A percentile compares a stretch with the other conserved stretches of the same genome.
These are phyloP conservation scores for Cyrtorhinus lividipennis DNA, from an alignment of 1,140 invertebrate genomes.

Conservation along the genomic window DNA sequence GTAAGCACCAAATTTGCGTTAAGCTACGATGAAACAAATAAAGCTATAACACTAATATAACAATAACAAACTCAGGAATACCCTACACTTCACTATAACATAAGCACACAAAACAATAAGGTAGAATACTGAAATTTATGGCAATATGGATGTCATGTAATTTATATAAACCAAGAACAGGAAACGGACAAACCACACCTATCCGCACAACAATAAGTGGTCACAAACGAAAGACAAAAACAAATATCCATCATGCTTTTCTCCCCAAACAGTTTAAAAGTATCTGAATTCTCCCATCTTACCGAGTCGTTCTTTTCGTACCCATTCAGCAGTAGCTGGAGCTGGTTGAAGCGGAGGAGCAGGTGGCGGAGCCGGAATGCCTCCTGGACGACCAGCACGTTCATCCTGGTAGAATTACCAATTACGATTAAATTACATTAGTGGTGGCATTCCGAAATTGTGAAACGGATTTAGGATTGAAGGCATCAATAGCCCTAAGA, in stretches of 20 bases:
- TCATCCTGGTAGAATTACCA: no score
- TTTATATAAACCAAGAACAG: background rate
- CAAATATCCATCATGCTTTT: background rate
- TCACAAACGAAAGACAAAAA: slow-evolving; percentile 1
- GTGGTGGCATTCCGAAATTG: no score
- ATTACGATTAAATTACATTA: no score
- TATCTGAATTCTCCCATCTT: slow-evolving; percentile 94
- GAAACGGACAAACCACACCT: background rate
- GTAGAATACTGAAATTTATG: background rate
- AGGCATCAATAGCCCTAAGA: no score
- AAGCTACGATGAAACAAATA: background rate
- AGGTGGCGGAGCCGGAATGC: slow-evolving; percentile 31
- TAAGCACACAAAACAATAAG: background rate
- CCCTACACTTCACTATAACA: background rate
- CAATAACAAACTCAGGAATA: background rate
- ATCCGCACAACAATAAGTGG: background rate
- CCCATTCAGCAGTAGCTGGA: slow-evolving; percentile 57
- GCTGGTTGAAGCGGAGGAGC: slow-evolving; percentile 33
- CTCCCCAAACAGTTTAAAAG: slow-evolving; percentile 44
- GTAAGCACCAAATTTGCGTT: background rate
- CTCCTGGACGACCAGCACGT: slow-evolving; percentile 18
- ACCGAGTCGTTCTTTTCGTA: slow-evolving; percentile 71
- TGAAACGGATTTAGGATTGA: no score
- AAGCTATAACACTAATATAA: background rate
- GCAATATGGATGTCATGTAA: slow-evolving; percentile 2